Evolutionary conservation across 2,797 vertebrate genomes (phyloP).

Genomic region (Parotocinclus haroldoi): DNA sequence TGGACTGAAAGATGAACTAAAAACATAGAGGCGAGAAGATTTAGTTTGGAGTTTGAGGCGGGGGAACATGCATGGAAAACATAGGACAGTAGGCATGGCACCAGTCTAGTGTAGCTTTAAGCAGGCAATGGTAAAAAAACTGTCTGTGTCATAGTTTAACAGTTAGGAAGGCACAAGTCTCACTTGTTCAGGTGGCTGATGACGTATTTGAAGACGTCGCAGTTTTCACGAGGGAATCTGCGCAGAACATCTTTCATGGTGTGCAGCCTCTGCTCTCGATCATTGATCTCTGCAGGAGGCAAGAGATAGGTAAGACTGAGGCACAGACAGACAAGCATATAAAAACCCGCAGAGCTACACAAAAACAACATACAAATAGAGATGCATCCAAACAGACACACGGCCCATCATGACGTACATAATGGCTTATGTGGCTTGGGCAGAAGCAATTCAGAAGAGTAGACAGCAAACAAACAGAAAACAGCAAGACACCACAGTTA

Average conservation of each 20-base stretch:
- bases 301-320: conserved; percentile 33
- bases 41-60: no score
- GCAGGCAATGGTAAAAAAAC: no score
- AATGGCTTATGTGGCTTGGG: conserved; percentile 10
- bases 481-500: conserved; percentile 12
- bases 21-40: no score
- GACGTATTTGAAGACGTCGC: conserved; percentile 94
- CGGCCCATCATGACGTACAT: conserved; percentile 9
- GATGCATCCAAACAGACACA: conserved; percentile 14
- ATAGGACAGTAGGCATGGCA: no score
- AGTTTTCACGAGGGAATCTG: conserved; percentile 89
- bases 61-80: no score
- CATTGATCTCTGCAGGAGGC: conserved; percentile 81
- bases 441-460: neutral
- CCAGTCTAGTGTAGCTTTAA: no score
- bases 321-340: conserved; percentile 8
- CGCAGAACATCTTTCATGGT: conserved; percentile 86
- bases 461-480: conserved; percentile 11
- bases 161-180: conserved; percentile 38
- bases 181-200: conserved; percentile 90
- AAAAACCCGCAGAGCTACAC: conserved; percentile 11
- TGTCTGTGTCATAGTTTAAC: neutral
- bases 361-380: conserved; percentile 22
- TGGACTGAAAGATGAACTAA: no score
- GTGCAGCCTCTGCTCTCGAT: conserved; percentile 86